phyloP scores from a whole-genome alignment of 2,888 invertebrate species.

The Nymphalis urticae region DNA sequence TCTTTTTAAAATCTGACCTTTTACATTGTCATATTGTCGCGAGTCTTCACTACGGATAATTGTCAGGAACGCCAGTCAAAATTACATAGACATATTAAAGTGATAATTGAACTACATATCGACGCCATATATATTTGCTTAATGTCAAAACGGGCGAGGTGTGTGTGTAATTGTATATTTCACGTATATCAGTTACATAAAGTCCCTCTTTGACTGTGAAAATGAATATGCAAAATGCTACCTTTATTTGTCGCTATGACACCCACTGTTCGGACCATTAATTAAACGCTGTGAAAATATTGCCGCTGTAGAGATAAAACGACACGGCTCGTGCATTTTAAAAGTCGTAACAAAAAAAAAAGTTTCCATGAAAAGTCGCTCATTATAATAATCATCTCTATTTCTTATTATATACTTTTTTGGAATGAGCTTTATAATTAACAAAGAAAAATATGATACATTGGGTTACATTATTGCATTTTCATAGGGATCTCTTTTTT shows the following conservation, averaged over 20 bases:
- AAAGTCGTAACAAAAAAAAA: slow-evolving; percentile 12
- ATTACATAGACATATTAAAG: too few species aligned
- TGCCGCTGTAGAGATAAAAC: slow-evolving; percentile 26
- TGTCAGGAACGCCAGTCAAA: too few species aligned
- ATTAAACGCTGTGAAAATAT: slow-evolving; percentile 33
- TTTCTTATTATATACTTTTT: not conserved
- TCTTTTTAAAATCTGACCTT: too few species aligned
- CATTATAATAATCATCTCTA: not conserved
- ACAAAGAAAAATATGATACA: too few species aligned
- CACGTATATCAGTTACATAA: not conserved
- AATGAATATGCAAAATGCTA: slow-evolving; percentile 34
- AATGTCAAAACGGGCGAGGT: not conserved
- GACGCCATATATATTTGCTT: not conserved
- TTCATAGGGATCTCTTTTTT: too few species aligned
- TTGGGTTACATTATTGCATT: too few species aligned
- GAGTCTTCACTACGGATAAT: too few species aligned
- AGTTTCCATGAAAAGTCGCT: slow-evolving; percentile 2
- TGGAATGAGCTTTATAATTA: not conserved
- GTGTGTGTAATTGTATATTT: slow-evolving; percentile 8
- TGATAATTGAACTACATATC: too few species aligned
- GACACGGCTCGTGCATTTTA: slow-evolving; percentile 5
- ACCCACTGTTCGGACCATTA: slow-evolving; percentile 27
- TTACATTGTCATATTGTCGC: too few species aligned
- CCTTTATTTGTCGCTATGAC: slow-evolving; percentile 22
- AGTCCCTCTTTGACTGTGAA: slow-evolving; percentile 18